Evolutionary conservation across 2,888 invertebrate species (phyloP), one percentile per base, ranked within the genome.

Genomic region (Amphimallon solstitiale): DNA sequence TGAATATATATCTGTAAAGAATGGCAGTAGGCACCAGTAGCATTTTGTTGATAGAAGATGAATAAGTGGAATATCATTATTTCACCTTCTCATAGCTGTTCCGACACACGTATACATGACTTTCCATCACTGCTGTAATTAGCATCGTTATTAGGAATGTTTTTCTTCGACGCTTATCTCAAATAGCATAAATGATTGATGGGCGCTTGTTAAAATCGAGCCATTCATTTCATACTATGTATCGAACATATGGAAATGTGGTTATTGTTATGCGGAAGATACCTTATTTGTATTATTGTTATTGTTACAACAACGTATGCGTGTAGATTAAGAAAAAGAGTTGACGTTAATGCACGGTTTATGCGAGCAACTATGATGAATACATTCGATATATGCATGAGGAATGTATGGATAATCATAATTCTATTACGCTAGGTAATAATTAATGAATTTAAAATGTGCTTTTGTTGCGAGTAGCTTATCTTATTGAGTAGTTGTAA

Each of bases 31-130:
- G 38, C 19, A 15, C n/a, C 37, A 43, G 19, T 59, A 59, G 43
- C 34, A 37, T 37, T 52, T 54, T 2, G 2, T 7, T 21, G 19
- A 21, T 37, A n/a, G 17, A 19, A 17, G 37, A 38, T 17, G 21
- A 54, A 54, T 54, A 38, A 54, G 12, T 54, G 14, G 17, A 38
- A 40, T 54, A 21, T 10, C 12, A 54, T 38, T 38, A 54, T 54
- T 48, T 23, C 21, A 23, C 48, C 48, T 48, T 48, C 48, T 48
- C 12, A 48, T 48, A 23, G n/a, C 48, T 29, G 37, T 38, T 15
- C 37, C 35, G 17, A n/a, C n/a, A 12, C 12, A 10, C 17, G 52
- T 37, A 52, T 37, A 35, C 10, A 37, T 3, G 14, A 35, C 37
- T 7, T 37, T 35, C 7, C 10, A 17, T 38, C 54, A 38, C 17